Percentiles rank a stretch among this genome's conserved stretches.
Evolutionary conservation across 2,888 invertebrate genomes (phyloP).

Genomic region (Hypomecis atomaria): DNA sequence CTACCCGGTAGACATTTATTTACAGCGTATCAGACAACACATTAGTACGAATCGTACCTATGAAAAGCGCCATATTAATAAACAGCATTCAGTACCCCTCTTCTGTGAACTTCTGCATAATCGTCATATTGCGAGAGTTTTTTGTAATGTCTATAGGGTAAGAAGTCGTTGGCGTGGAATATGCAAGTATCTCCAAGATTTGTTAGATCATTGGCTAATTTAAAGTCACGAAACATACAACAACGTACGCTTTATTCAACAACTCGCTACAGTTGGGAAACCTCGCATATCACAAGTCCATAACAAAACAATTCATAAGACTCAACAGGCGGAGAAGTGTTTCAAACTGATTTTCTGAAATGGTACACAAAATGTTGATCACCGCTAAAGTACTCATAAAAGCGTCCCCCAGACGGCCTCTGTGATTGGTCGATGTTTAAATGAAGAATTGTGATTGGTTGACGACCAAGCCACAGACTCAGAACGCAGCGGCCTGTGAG

Average conservation of each 20-base stretch:
- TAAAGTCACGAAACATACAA: constrained; percentile 3
- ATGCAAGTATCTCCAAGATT: constrained; percentile 19
- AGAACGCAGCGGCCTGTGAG: too few relatives aligned
- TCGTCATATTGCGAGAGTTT: neutral
- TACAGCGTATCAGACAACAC: neutral
- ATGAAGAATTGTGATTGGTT: too few relatives aligned
- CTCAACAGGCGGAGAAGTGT: neutral
- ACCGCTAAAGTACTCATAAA: too few relatives aligned
- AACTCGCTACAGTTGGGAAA: constrained; percentile 12
- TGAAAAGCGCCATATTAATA: neutral
- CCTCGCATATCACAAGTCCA: constrained; percentile 22
- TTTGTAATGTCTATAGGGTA: neutral
- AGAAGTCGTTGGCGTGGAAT: constrained; percentile 3
- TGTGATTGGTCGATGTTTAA: too few relatives aligned
- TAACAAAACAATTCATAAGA: constrained; percentile 29
- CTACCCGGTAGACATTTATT: neutral
- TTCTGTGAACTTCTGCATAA: neutral
- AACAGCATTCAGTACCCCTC: neutral
- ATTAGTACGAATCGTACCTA: constrained; percentile 1
- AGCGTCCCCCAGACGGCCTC: too few relatives aligned
- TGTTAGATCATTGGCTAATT: constrained; percentile 23
- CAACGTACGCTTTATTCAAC: constrained; percentile 6
- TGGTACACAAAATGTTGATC: neutral
- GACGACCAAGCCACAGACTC: too few relatives aligned
- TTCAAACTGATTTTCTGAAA: neutral